A percentile compares a stretch with the other conserved stretches of the same genome.
phyloP scores from a whole-genome alignment of 2,113 vertebrate species.

The Clinocottus analis region DNA sequence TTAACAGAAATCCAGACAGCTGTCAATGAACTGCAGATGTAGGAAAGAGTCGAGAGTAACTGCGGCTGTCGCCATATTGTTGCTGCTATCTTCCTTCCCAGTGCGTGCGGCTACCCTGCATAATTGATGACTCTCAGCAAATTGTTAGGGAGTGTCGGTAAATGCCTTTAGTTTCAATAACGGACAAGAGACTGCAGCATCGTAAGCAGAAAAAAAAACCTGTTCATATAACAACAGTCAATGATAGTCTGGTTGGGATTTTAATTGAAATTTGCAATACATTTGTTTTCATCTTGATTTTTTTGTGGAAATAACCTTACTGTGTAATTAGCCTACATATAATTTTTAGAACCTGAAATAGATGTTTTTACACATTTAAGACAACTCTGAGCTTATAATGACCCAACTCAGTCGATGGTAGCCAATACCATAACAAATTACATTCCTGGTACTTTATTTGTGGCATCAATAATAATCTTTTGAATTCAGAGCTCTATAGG shows the following conservation, averaged over 20 bases:
- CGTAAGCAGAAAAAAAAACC: slow-evolving; percentile 62
- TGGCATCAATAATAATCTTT: neutral
- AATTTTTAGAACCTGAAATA: neutral
- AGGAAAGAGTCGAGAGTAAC: slow-evolving; percentile 88
- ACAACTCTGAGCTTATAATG: neutral
- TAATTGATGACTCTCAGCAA: slow-evolving; percentile 92
- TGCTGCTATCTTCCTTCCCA: slow-evolving; percentile 87
- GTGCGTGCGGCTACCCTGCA: slow-evolving; percentile 87
- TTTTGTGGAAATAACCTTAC: neutral
- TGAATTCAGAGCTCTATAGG: neutral
- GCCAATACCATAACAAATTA: neutral
- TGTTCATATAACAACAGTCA: slow-evolving; percentile 25
- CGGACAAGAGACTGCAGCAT: slow-evolving; percentile 78
- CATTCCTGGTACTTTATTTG: neutral
- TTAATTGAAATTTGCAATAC: neutral
- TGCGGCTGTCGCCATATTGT: slow-evolving; percentile 96
- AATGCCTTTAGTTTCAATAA: slow-evolving; percentile 77
- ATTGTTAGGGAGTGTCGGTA: slow-evolving; percentile 86
- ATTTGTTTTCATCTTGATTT: neutral
- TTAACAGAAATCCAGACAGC: slow-evolving; percentile 85
- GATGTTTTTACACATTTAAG: neutral
- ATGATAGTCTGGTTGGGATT: slow-evolving; percentile 22
- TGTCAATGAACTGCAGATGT: slow-evolving; percentile 85
- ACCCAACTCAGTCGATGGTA: neutral
- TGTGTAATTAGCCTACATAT: neutral